Evolutionary conservation across 53 echinoderm and acorn worm genomes (phyloP), one percentile per base, ranked within the genome.

Genomic region (Hippasteria phrygiana): DNA sequence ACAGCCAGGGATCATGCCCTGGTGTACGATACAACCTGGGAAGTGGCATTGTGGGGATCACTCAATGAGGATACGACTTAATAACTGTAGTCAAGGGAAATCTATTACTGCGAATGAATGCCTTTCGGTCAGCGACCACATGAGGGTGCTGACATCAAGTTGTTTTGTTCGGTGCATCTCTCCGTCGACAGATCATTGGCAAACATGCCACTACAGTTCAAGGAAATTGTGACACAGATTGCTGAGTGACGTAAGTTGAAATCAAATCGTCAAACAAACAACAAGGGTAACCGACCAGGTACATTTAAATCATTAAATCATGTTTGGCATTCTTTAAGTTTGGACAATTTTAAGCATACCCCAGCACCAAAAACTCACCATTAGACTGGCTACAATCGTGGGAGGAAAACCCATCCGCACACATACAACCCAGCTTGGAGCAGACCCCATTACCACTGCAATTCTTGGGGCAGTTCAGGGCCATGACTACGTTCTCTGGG

Each of bases 381-480:
- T 85, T 65, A 43, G 75, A 83, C 63, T 72, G 43, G 59, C 93
- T 93, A 79, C 98, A 98, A 50, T 98, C 98, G 2, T 78, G 76
- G 3, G 69, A 62, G 12, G 87, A 78, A 46, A 62, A 96, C 3
- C 92, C 94, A 5, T 33, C 64, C 22, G 80, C 62, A 65, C 98
- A 98, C n/a, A 80, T 71, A 55, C 98, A 98, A 22, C 98, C 98
- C 51, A 81, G 64, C 36, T 76, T 73, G 2, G 92, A 88, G 80
- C 98, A 98, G 9, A 78, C 67, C 2, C 98, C 98, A 48, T 95
- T 83, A 1, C 90, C 91, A 50, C 91, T 92, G 62, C 98, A 98
- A 59, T 94, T 91, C 81, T 95, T 89, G 13, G 95, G 98, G 43
- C 98, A 98, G 67, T 95, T 98, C 18, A 98, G 69, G 31, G 83